Conservation (phyloP, 1,140 invertebrate genomes). For the Aphelenchoides besseyi region DNA sequence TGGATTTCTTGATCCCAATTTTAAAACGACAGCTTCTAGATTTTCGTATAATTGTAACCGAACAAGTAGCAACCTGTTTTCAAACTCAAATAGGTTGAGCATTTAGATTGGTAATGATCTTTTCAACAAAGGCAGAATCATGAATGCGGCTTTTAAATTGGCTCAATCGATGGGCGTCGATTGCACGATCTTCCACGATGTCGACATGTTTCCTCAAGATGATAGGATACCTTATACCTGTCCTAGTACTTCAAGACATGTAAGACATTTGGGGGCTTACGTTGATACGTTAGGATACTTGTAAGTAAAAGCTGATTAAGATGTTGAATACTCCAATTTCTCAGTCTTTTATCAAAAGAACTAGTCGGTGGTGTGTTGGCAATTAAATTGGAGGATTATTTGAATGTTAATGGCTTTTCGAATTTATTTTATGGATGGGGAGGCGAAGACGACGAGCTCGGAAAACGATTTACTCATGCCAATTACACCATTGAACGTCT, state of each 20-base stretch:
- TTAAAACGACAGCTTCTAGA: slow-evolving; percentile 73
- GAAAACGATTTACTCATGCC: slow-evolving; percentile 53
- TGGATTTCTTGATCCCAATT: slow-evolving; percentile 81
- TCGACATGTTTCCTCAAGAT: slow-evolving; percentile 84
- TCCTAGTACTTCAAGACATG: slow-evolving; percentile 64
- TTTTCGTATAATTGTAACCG: slow-evolving; percentile 63
- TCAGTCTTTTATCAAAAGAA: slow-evolving; percentile 77
- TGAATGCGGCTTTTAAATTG: slow-evolving; percentile 79
- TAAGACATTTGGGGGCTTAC: slow-evolving; percentile 82
- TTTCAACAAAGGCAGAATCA: slow-evolving; percentile 87
- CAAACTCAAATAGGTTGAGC: not conserved
- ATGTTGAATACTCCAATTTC: slow-evolving; percentile 65
- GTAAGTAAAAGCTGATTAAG: too few relatives aligned
- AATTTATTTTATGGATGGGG: slow-evolving; percentile 81
- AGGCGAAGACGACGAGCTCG: slow-evolving; percentile 81
- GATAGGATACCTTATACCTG: slow-evolving; percentile 77
- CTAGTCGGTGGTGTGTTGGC: slow-evolving; percentile 76
- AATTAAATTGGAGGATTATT: slow-evolving; percentile 70
- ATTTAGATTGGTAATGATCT: slow-evolving; percentile 67
- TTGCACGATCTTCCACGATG: slow-evolving; percentile 63
- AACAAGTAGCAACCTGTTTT: slow-evolving; percentile 50
- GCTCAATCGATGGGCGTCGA: slow-evolving; percentile 54
- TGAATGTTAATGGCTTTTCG: slow-evolving; percentile 82
- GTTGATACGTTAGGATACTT: slow-evolving; percentile 80
- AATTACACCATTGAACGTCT: slow-evolving; percentile 67